Evolutionary conservation across 2,797 vertebrate species (phyloP).

Genomic region (Myiothlypis coronata): DNA sequence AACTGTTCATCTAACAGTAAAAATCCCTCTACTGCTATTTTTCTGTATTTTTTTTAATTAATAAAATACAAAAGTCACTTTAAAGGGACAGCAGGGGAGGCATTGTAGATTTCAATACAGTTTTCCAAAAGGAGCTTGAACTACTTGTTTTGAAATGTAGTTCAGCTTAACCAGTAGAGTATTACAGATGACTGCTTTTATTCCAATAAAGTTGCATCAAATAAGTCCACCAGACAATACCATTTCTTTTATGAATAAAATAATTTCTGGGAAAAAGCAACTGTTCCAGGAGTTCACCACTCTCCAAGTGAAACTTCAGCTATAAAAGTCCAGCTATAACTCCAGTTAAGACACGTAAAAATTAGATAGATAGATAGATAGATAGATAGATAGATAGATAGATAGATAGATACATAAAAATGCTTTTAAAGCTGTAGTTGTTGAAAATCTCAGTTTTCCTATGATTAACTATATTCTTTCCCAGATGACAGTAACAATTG

Average conservation of each 20-base stretch:
- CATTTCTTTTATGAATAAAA: not conserved
- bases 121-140: not conserved
- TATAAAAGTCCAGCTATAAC: not conserved
- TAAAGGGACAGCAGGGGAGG: rapidly evolving
- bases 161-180: not conserved
- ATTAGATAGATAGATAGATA: not conserved
- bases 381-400: not conserved
- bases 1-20: not conserved
- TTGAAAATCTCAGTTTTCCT: not conserved
- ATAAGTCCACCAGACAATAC: not conserved
- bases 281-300: not conserved
- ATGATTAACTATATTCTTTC: not conserved
- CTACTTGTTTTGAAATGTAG: not conserved
- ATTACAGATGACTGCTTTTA: not conserved
- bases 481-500: not conserved
- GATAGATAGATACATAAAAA: not conserved
- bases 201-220: not conserved
- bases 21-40: not conserved
- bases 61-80: not conserved
- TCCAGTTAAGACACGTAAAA: not conserved
- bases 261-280: not conserved
- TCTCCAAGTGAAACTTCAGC: not conserved
- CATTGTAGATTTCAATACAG: not conserved
- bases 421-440: not conserved
- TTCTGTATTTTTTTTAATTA: not conserved